Percentiles rank a stretch among this genome's conserved stretches.
Evolutionary conservation across 2,113 vertebrate species (phyloP).

Genomic region (Periophthalmus modestus): DNA sequence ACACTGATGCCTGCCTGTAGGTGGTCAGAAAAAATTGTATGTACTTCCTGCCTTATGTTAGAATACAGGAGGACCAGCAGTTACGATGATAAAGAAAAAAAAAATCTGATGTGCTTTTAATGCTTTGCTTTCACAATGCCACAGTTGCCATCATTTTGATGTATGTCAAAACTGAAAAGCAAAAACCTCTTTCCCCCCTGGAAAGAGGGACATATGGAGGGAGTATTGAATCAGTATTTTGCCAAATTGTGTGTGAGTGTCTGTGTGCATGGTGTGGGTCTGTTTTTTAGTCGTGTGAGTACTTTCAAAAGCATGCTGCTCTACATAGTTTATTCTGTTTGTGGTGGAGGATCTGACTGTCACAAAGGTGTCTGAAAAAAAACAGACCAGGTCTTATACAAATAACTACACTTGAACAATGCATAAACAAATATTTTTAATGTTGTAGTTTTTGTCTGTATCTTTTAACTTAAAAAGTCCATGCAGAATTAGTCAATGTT

Average conservation of each 20-base stretch:
- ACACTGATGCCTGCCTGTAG: conserved; percentile 1
- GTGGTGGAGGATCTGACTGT: conserved; percentile 81
- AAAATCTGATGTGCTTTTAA: conserved; percentile 27
- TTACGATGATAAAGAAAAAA: conserved; percentile 1
- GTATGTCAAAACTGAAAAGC: conserved; percentile 22
- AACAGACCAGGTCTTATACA: conserved; percentile 4
- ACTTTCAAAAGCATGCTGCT: conserved; percentile 95
- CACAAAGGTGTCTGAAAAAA: conserved; percentile 63
- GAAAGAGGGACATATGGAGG: conserved; percentile 14
- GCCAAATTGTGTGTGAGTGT: conserved; percentile 82
- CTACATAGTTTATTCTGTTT: conserved; percentile 73
- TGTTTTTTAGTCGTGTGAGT: conserved; percentile 70
- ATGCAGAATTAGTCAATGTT: not conserved
- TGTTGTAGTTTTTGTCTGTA: conserved; percentile 9
- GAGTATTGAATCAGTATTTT: conserved; percentile 78
- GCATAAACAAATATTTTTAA: conserved; percentile 23
- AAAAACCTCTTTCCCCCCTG: too few species aligned
- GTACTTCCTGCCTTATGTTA: conserved; percentile 69
- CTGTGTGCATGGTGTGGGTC: conserved; percentile 84
- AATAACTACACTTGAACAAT: conserved; percentile 14
- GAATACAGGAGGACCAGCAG: conserved; percentile 7
- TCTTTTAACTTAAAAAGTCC: not conserved
- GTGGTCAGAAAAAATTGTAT: conserved; percentile 26
- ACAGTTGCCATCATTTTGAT: conserved; percentile 27
- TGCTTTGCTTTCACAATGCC: conserved; percentile 46